phyloP scores from a whole-genome alignment of 2,113 vertebrate species.

The Anolis carolinensis region DNA sequence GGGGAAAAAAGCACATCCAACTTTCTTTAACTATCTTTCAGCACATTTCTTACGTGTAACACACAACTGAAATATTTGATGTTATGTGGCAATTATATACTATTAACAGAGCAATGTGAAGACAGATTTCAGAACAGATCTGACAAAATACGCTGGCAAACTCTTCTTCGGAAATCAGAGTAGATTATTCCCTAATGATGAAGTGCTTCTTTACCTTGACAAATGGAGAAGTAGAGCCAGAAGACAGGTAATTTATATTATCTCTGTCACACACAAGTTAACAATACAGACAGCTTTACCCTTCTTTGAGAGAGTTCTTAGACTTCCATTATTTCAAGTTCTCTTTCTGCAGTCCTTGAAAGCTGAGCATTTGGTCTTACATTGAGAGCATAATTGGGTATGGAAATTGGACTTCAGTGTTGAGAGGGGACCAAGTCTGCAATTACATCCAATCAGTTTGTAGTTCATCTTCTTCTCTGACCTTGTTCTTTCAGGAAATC shows the following conservation, averaged over 20 bases:
- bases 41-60: neutral
- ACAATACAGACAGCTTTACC: neutral
- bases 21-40: neutral
- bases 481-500: neutral
- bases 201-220: neutral
- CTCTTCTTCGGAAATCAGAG: neutral
- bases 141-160: slow-evolving; percentile 7
- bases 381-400: neutral
- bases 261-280: neutral
- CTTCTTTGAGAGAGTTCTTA: neutral
- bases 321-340: neutral
- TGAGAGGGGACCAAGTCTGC: neutral
- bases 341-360: neutral
- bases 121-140: slow-evolving; percentile 4
- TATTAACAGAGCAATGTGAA: neutral
- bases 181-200: neutral
- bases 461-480: neutral
- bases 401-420: neutral
- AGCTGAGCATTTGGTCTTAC: neutral
- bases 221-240: neutral
- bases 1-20: neutral
- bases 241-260: neutral
- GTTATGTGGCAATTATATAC: slow-evolving; percentile 1
- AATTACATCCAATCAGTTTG: neutral
- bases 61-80: slow-evolving; percentile 8